phyloP scores from a whole-genome alignment of 2,113 vertebrate genomes.

The Urocolius indicus region DNA sequence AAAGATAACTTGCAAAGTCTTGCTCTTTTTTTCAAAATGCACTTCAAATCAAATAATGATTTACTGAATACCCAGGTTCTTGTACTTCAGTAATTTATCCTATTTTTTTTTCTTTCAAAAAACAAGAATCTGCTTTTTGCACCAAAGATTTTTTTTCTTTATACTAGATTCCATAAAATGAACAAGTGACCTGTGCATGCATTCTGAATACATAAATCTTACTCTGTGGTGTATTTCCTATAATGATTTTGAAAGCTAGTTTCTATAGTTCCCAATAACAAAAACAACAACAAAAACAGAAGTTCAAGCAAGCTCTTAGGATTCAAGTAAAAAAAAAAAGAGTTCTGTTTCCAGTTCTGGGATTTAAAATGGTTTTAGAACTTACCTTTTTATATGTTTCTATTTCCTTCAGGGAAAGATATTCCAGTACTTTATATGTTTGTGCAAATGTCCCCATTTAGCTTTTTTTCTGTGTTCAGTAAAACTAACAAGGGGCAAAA shows the following conservation, averaged over 20 bases:
- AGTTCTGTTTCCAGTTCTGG: neutral
- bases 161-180: neutral
- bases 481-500: neutral
- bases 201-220: neutral
- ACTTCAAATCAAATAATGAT: slow-evolving; percentile 1
- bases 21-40: slow-evolving; percentile 34
- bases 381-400: neutral
- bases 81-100: neutral
- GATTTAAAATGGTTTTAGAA: neutral
- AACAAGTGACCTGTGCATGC: neutral
- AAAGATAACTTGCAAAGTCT: slow-evolving; percentile 35
- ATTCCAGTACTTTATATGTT: neutral
- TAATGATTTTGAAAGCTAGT: neutral
- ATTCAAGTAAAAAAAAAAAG: neutral
- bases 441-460: neutral
- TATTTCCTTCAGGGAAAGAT: neutral
- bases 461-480: neutral
- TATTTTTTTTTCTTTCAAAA: neutral
- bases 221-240: neutral
- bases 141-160: neutral
- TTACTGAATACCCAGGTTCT: neutral
- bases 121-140: neutral
- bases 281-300: neutral
- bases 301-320: neutral
- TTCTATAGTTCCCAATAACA: neutral